Evolutionary conservation across 2,113 vertebrate species (phyloP).

Genomic region (Murina feae): DNA sequence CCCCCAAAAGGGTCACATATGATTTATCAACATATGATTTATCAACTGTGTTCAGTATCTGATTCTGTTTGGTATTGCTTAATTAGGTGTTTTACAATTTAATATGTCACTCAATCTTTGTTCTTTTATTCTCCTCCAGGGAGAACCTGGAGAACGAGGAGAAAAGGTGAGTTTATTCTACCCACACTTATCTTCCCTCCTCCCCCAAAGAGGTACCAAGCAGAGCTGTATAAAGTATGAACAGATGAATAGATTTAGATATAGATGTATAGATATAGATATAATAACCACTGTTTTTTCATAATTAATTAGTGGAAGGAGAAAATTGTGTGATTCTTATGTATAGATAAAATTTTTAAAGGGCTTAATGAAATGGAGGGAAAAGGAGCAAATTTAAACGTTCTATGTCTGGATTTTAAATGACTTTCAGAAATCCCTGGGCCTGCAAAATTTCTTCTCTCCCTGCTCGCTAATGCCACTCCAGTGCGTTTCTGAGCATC

Average conservation of each 20-base stretch:
- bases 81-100: neutral
- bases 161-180: constrained; percentile 89
- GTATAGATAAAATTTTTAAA: neutral
- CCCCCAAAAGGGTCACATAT: neutral
- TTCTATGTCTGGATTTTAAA: neutral
- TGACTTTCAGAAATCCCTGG: neutral
- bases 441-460: neutral
- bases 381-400: neutral
- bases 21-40: neutral
- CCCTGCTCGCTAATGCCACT: neutral
- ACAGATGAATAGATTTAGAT: neutral
- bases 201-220: neutral
- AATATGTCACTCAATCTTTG: neutral
- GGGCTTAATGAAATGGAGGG: neutral
- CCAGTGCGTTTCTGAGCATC: neutral
- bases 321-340: neutral
- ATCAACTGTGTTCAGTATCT: neutral
- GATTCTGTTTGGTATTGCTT: neutral
- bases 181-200: neutral
- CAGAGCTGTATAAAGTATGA: neutral
- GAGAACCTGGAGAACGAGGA: constrained; percentile 93
- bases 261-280: neutral
- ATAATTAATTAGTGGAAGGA: neutral
- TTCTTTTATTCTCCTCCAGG: constrained; percentile 83
- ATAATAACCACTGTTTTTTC: neutral